Evolutionary conservation across 2,797 vertebrate genomes (phyloP), one percentile per base, ranked within the genome.

Genomic region (Gallirallus australis): DNA sequence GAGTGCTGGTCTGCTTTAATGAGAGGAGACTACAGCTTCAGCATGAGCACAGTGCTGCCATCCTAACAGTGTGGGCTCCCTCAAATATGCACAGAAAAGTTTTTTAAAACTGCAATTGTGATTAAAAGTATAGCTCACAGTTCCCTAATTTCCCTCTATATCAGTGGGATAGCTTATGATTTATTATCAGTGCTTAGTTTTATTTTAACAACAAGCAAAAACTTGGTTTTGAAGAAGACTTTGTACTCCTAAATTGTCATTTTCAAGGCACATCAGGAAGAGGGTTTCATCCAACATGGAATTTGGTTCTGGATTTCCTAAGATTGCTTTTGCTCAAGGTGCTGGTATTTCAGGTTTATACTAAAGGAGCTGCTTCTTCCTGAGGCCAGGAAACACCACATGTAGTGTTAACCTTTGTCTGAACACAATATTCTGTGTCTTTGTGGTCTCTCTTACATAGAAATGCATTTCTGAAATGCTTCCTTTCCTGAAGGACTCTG

Each of bases 171-270:
- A 37, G 37, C 10, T 37, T 37, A 37, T 37, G 37, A 37, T 37
- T 10, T 37, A 37, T 37, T 37, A 37, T 37, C 37, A 37, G 37
- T 37, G 37, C 10, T 37, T 37, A 37, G 10, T 37, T 37, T 37
- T 37, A 37, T 11, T 37, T 37, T 37, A 37, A 37, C 37, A 37
- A 37, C 37, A 83, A 27, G 20, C 11, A 57, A 61, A 78, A 56
- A 21, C 39, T 6, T 12, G 18, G 19, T 72, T 90, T 24, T 76
- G 60, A 40, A 81, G 47, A 42, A 70, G 20, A 7, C 9, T 11
- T 63, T 1, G 1, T 15, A 68, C 7, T 10, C 0, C 0, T 39
- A 47, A 50, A 5, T 37, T 82, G 35, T 68, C 2, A 6, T 13
- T 79, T 82, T 75, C 39, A 53, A 19, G 39, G 7, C 19, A 2